Evolutionary conservation across 1,140 invertebrate genomes (phyloP).

Genomic region (Spodoptera frugiperda): DNA sequence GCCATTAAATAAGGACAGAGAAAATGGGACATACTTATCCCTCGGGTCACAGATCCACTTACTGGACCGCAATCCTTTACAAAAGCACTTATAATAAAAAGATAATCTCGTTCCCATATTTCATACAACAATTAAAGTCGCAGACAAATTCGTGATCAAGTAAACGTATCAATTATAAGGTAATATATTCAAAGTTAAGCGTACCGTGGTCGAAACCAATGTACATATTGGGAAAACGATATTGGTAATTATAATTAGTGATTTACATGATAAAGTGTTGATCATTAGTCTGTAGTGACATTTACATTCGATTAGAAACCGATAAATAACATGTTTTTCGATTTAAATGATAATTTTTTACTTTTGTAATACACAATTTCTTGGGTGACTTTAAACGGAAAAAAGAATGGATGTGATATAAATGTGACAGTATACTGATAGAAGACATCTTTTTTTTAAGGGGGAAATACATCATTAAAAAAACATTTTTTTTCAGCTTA

Average conservation of each 20-base stretch:
- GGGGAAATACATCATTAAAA: no score
- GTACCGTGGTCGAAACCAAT: neutral
- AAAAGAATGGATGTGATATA: no score
- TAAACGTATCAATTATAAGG: neutral
- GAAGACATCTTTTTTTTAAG: no score
- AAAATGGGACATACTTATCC: constrained; percentile 1
- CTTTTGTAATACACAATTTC: neutral
- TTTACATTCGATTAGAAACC: constrained; percentile 13
- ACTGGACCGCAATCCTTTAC: constrained; percentile 26
- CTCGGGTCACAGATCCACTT: constrained; percentile 5
- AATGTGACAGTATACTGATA: no score
- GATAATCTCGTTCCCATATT: neutral
- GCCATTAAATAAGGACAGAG: constrained; percentile 7
- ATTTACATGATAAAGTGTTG: constrained; percentile 3
- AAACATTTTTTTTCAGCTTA: no score
- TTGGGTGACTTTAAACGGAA: no score
- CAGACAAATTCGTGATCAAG: neutral
- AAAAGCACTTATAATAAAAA: neutral
- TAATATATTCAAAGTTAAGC: constrained; percentile 17
- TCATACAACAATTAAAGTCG: neutral
- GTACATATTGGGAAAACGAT: neutral
- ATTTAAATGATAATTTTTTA: constrained; percentile 19
- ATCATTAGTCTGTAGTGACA: constrained; percentile 13
- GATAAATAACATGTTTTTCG: neutral
- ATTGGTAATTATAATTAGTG: constrained; percentile 13